Evolutionary conservation across 2,888 invertebrate genomes (phyloP).

Genomic region (Noctua janthe): DNA sequence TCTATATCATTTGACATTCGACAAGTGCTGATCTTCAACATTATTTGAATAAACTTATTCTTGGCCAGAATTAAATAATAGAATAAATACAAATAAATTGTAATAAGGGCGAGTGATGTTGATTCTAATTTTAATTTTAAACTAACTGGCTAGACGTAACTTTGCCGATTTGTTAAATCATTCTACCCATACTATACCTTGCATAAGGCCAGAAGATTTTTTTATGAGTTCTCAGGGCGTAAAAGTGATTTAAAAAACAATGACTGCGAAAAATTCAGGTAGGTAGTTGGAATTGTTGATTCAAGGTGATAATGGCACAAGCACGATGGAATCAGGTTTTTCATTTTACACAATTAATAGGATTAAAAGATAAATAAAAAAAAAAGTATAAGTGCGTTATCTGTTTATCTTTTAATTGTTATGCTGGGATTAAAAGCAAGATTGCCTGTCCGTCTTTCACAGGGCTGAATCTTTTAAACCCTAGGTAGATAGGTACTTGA

Average conservation of each 20-base stretch:
- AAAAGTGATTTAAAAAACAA: not conserved
- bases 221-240: not conserved
- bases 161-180: not conserved
- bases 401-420: slow-evolving; percentile 6
- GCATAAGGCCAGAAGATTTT: not conserved
- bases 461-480: not conserved
- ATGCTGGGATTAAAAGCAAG: not conserved
- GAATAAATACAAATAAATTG: not conserved
- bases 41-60: not conserved
- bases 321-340: slow-evolving; percentile 5
- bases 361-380: slow-evolving; percentile 29
- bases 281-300: not conserved
- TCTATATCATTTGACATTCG: not conserved
- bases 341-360: not conserved
- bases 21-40: not conserved
- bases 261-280: not conserved
- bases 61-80: not conserved
- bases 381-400: slow-evolving; percentile 25
- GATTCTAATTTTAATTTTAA: not conserved
- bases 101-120: not conserved
- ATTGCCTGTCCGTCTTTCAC: not conserved
- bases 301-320: not conserved
- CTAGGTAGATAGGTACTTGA: not conserved
- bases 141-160: not conserved
- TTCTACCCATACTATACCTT: too few relatives aligned